Base-by-base conservation (phyloP, 2,888 invertebrate genomes). In the Dugesia japonica region DNA sequence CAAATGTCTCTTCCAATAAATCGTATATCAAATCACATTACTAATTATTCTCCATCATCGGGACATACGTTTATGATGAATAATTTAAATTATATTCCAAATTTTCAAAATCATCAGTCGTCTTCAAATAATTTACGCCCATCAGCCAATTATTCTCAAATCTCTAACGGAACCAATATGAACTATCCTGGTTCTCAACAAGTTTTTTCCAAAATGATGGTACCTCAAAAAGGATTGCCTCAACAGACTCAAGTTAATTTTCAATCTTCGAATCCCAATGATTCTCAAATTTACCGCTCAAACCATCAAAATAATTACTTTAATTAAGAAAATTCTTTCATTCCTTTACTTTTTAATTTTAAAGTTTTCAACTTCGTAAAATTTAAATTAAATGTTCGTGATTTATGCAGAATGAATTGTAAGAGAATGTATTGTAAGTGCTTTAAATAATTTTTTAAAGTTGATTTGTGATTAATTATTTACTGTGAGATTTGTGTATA, bases 401-500 rank as follows among this genome's bases (percentile, higher is more conserved):
- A 56, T 56, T 56, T 56, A 56, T 56, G 56, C 56, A 56, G 56
- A 4, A 56, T 56, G n/a, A n/a, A n/a, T n/a, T n/a, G n/a, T n/a
- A n/a, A n/a, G n/a, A n/a, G n/a, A n/a, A n/a, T 56, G n/a, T 56
- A 23, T 56, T 56, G 56, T 20, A 56, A 56, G 56, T 56, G 56
- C 56, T 56, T 56, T 56, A 56, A 56, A 56, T 56, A 56, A n/a
- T 56, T 56, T 56, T 56, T 56, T 13, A 20, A 23, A 56, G 23
- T 56, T 56, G 23, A n/a, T 56, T 56, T 56, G 56, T 56, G 56
- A 56, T 56, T n/a, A n/a, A n/a, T n/a, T 20, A 20, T 56, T 56
- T 56, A 56, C 56, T 56, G n/a, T 56, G 56, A 56, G 56, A 56
- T 56, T 56, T 56, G 56, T 56, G 56, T 56, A 56, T 56, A 56